Evolutionary conservation across 2,113 vertebrate genomes (phyloP).

Genomic region (Pundamilia nyererei): DNA sequence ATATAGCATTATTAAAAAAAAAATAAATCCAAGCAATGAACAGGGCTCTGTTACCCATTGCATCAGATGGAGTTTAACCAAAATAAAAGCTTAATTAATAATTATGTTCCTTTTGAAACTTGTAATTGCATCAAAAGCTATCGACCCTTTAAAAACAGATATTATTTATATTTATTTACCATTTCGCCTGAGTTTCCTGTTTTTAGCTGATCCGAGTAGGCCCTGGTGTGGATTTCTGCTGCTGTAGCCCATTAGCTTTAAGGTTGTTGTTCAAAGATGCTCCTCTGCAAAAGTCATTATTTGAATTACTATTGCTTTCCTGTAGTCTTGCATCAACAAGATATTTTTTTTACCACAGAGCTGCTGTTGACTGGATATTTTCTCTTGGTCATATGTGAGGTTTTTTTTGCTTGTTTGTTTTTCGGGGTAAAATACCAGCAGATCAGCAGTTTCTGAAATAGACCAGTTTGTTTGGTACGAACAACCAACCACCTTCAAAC

Average conservation of each 20-base stretch:
- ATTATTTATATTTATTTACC: background rate
- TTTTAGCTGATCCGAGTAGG: background rate
- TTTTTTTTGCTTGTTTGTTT: background rate
- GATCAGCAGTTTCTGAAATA: background rate
- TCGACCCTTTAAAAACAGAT: background rate
- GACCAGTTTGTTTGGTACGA: background rate
- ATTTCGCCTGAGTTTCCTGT: rapidly evolving
- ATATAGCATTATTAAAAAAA: background rate
- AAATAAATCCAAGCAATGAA: background rate
- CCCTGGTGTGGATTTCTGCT: background rate
- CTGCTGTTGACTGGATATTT: background rate
- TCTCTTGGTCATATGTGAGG: background rate
- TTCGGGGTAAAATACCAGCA: background rate
- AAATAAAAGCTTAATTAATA: background rate
- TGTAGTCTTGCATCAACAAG: background rate
- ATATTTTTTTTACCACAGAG: rapidly evolving
- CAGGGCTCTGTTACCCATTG: background rate
- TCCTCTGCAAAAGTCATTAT: background rate
- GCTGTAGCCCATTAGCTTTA: background rate
- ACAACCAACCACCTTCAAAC: background rate
- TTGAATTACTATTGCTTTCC: background rate
- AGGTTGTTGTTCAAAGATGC: background rate
- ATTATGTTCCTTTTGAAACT: background rate
- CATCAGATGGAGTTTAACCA: background rate
- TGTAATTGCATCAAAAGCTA: background rate